Evolutionary conservation across 2,888 invertebrate species (phyloP).

Genomic region (Tetranychus piercei): DNA sequence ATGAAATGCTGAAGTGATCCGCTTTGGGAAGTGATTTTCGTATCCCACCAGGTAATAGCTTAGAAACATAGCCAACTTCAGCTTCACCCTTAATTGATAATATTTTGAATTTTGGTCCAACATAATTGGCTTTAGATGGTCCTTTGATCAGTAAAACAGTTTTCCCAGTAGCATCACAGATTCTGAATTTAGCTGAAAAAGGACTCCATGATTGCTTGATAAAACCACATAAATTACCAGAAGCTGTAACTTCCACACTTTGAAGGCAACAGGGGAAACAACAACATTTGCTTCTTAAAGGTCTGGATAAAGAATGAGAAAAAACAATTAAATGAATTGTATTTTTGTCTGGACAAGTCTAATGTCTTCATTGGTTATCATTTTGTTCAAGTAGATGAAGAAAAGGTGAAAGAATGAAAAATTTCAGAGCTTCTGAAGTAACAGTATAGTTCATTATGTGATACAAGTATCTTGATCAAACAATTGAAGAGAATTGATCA

Average conservation of each 20-base stretch:
- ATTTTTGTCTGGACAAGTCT: too few relatives aligned
- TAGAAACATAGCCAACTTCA: constrained; percentile 66
- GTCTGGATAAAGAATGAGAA: constrained; percentile 30
- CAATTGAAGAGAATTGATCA: too few relatives aligned
- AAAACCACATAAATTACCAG: constrained; percentile 29
- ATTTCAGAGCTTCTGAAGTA: too few relatives aligned
- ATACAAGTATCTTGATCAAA: too few relatives aligned
- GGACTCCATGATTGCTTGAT: constrained; percentile 30
- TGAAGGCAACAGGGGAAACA: constrained; percentile 69
- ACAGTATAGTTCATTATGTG: too few relatives aligned
- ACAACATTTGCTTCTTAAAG: constrained; percentile 60
- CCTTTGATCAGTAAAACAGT: constrained; percentile 59
- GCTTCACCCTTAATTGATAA: constrained; percentile 44
- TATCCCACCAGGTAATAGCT: constrained; percentile 66
- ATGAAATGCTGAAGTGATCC: constrained; percentile 69
- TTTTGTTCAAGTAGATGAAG: too few relatives aligned
- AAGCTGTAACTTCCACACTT: constrained; percentile 54
- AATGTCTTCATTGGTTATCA: too few relatives aligned
- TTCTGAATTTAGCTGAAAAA: constrained; percentile 39
- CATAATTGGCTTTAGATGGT: constrained; percentile 54
- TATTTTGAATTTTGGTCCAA: constrained; percentile 55
- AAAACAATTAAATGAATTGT: too few relatives aligned
- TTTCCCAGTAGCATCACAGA: constrained; percentile 55
- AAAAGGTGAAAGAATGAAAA: too few relatives aligned
- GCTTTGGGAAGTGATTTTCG: constrained; percentile 67